Percentiles rank a stretch among this genome's conserved stretches.
phyloP scores from a whole-genome alignment of 1,140 invertebrate genomes.

The Cataglyphis hispanica region DNA sequence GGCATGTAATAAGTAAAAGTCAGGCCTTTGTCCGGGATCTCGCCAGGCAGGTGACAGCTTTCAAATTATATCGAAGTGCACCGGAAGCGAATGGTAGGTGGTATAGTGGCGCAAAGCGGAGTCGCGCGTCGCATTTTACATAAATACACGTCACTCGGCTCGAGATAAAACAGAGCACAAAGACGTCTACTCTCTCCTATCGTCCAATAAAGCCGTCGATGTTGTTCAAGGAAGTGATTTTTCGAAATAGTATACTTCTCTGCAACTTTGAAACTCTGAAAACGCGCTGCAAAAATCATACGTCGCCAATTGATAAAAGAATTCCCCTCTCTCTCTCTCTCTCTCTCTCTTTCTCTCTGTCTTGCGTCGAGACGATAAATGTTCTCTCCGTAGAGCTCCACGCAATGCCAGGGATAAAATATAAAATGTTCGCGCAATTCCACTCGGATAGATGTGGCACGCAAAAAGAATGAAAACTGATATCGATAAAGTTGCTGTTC shows the following conservation, averaged over 20 bases:
- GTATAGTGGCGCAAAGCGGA: not conserved
- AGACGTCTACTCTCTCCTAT: not conserved
- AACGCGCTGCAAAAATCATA: slow-evolving; percentile 1
- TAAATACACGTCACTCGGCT: slow-evolving; percentile 42
- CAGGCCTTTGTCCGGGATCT: not conserved
- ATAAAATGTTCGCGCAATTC: slow-evolving; percentile 51
- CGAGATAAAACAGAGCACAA: slow-evolving; percentile 45
- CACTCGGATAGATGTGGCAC: slow-evolving; percentile 12
- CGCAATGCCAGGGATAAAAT: slow-evolving; percentile 32
- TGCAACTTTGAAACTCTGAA: not conserved
- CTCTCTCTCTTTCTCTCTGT: no score
- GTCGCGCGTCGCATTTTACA: slow-evolving; percentile 31
- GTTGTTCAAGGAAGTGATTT: slow-evolving; percentile 10
- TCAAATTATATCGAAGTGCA: slow-evolving; percentile 41
- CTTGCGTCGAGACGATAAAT: not conserved
- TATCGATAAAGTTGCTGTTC: slow-evolving; percentile 49
- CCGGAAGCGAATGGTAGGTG: not conserved
- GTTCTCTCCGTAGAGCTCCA: slow-evolving; percentile 27
- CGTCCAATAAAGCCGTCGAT: slow-evolving; percentile 40
- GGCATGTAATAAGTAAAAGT: slow-evolving; percentile 37
- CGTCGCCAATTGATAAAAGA: slow-evolving; percentile 38
- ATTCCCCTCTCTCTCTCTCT: not conserved
- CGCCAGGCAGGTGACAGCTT: slow-evolving; percentile 15
- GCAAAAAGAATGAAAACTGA: slow-evolving; percentile 42
- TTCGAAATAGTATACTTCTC: slow-evolving; percentile 18